These are phyloP conservation scores for Caenorhabditis sp. DNA, from an alignment of 2,888 invertebrate genomes.

Conservation along the genomic window DNA sequence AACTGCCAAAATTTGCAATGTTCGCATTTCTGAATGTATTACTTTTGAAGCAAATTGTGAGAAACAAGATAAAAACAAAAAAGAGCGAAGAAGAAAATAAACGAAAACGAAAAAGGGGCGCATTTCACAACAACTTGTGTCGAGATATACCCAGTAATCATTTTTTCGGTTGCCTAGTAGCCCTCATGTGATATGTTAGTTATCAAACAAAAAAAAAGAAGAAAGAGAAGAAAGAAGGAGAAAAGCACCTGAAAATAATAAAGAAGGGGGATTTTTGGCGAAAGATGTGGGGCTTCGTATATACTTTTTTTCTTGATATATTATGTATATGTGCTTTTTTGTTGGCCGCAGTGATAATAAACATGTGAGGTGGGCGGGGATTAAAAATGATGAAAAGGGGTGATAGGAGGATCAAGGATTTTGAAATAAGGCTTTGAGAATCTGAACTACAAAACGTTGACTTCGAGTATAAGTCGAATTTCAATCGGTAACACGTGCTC, in stretches of 20 bases:
- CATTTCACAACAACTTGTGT: background rate
- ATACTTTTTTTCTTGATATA: background rate
- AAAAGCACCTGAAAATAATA: too few species aligned
- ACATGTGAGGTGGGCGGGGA: background rate
- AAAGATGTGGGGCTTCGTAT: background rate
- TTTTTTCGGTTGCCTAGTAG: background rate
- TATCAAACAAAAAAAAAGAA: background rate
- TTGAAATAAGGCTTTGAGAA: too few species aligned
- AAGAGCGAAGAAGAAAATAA: too few species aligned
- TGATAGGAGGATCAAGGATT: too few species aligned
- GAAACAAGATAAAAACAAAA: background rate
- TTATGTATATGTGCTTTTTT: background rate
- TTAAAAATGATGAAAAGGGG: too few species aligned
- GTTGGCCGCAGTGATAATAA: background rate
- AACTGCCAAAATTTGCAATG: slow-evolving; percentile 4
- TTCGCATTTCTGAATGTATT: background rate
- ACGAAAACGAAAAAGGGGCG: background rate
- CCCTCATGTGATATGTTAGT: background rate
- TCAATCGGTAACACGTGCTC: too few species aligned
- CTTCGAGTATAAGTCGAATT: too few species aligned
- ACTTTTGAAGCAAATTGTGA: background rate
- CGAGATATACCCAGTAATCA: background rate
- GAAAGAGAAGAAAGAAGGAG: background rate
- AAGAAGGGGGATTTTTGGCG: background rate
- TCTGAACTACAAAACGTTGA: too few species aligned